Conservation (phyloP, 2,888 invertebrate species). For the Salpingus planirostris region DNA sequence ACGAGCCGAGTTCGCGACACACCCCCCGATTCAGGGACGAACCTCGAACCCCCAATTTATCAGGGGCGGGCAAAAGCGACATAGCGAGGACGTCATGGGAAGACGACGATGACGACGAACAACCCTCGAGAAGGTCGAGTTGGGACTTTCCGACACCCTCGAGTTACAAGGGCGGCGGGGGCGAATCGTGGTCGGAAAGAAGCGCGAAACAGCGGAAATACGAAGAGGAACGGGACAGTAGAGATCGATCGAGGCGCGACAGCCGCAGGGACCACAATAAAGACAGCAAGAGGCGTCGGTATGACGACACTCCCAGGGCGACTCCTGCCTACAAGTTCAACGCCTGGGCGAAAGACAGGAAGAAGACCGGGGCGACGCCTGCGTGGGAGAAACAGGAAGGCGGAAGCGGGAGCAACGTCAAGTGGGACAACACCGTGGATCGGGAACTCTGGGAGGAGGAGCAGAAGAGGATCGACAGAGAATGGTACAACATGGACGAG, state of each 20-base stretch:
- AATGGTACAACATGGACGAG: constrained; percentile 96
- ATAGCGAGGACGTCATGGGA: constrained; percentile 66
- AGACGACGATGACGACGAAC: constrained; percentile 66
- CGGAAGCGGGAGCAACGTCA: no score
- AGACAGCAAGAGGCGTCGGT: constrained; percentile 25
- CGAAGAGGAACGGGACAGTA: constrained; percentile 23
- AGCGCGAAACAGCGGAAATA: constrained; percentile 23
- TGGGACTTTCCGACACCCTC: constrained; percentile 93
- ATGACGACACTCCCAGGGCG: constrained; percentile 59
- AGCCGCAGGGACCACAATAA: constrained; percentile 26
- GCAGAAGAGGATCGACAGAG: constrained; percentile 81
- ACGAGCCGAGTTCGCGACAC: constrained; percentile 15
- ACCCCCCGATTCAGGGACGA: constrained; percentile 75
- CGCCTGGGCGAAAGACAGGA: constrained; percentile 63
- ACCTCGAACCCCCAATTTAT: constrained; percentile 72
- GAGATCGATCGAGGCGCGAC: constrained; percentile 37
- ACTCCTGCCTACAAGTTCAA: constrained; percentile 85
- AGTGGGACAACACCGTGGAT: constrained; percentile 62
- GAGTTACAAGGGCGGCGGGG: constrained; percentile 37
- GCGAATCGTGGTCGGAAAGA: constrained; percentile 36
- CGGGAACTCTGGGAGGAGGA: constrained; percentile 84
- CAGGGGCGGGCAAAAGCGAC: constrained; percentile 48
- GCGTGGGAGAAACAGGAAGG: constrained; percentile 40
- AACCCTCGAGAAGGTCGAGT: constrained; percentile 59
- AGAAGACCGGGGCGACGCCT: constrained; percentile 58